Evolutionary conservation across 2,113 vertebrate genomes (phyloP).

Genomic region (Amia ocellicauda): DNA sequence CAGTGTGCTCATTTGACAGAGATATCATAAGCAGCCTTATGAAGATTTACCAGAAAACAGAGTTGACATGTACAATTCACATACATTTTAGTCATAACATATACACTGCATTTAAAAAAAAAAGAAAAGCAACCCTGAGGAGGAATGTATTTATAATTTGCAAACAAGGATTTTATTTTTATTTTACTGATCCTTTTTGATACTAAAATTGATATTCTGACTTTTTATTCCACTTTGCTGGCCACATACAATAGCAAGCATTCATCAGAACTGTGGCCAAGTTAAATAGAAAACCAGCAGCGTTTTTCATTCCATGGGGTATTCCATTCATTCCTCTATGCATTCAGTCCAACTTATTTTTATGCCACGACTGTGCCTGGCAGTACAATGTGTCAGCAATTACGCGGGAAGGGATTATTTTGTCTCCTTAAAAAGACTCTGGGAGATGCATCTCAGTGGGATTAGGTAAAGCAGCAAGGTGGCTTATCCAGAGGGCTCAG

Average conservation of each 20-base stretch:
- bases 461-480: not conserved
- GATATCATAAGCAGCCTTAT: too few species aligned
- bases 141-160: not conserved
- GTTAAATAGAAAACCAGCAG: not conserved
- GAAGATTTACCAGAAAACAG: too few species aligned
- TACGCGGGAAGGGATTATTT: not conserved
- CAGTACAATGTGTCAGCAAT: conserved; percentile 2
- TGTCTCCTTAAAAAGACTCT: conserved; percentile 3
- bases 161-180: not conserved
- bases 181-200: not conserved
- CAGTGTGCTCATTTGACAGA: too few species aligned
- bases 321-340: conserved; percentile 1
- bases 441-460: not conserved
- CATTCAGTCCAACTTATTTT: conserved; percentile 1
- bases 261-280: not conserved
- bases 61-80: too few species aligned
- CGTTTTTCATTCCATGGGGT: not conserved
- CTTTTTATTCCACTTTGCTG: not conserved
- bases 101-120: not conserved
- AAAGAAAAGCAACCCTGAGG: too few species aligned
- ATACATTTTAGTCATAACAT: too few species aligned
- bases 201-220: not conserved
- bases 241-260: not conserved
- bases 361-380: conserved; percentile 1
- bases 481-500: not conserved